Conservation (phyloP, 1,140 invertebrate species). For the Mamestra configurata region DNA sequence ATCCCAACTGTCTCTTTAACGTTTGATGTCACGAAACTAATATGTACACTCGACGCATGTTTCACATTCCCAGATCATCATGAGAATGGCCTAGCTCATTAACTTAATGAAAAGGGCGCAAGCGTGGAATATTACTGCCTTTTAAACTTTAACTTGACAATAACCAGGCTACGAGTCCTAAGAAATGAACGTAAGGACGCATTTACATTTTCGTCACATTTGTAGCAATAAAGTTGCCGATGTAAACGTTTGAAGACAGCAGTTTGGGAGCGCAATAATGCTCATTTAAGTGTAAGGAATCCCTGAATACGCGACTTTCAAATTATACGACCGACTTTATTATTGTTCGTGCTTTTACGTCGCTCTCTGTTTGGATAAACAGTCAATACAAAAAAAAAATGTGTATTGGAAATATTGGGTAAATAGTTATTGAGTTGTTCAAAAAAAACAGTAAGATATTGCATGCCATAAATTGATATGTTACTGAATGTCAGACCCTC, state of each 20-base stretch:
- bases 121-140: slow-evolving; percentile 10
- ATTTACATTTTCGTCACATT: slow-evolving; percentile 75
- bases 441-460: too few species aligned
- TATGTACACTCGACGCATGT: background rate
- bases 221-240: slow-evolving; percentile 69
- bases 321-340: slow-evolving; percentile 57
- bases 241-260: slow-evolving; percentile 69
- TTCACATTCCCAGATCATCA: background rate
- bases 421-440: too few species aligned
- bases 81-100: slow-evolving; percentile 12
- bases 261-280: slow-evolving; percentile 71
- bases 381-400: background rate
- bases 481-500: too few species aligned
- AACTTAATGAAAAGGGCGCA: slow-evolving; percentile 22
- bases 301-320: slow-evolving; percentile 58
- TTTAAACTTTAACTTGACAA: slow-evolving; percentile 32
- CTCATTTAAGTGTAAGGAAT: slow-evolving; percentile 69
- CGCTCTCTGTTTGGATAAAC: background rate
- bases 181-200: slow-evolving; percentile 49
- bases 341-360: slow-evolving; percentile 44
- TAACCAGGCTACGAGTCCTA: slow-evolving; percentile 29
- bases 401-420: background rate
- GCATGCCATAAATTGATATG: too few species aligned
- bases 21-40: background rate
- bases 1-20: background rate